Base-by-base conservation (phyloP, 2,888 invertebrate species). In the Ormyrus nitidulus region DNA sequence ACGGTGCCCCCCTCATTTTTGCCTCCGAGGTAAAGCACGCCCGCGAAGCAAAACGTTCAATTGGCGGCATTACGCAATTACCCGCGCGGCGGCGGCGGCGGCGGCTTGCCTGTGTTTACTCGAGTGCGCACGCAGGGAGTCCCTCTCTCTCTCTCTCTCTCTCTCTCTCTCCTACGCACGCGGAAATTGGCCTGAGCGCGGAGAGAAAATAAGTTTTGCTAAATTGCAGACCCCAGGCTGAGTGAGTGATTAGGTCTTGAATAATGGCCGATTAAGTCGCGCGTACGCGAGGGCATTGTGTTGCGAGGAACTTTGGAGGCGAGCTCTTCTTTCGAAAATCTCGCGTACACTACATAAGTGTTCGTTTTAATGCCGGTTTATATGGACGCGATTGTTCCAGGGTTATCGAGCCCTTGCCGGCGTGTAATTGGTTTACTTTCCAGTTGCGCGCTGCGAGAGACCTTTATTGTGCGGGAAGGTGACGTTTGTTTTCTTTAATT, bases 1-100 rank as follows among this genome's bases (percentile, higher is more conserved):
- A 34, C 34, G 2, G 34, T 34, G 0, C 34, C 34, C 34, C 4
- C 34, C 34, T 34, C 34, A 34, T 34, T 34, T 34, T 34, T 34
- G 34, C 34, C 34, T 2, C 34, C 34, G 46, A 61, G 6, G 3
- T 13, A 8, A 4, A 51, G 49, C 64, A 75, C 75, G 65, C 75
- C 44, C 70, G 61, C 70, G 9, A 49, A 46, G 77, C 59, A 62
- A 68, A 62, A 34, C 64, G 80, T 62, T 71, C 77, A 70, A 81
- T 81, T 70, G 74, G 64, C 48, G 70, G 74, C 58, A 77, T 81
- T 81, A 78, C 64, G 77, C 74, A 81, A 78, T 81, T 81, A 81
- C 66, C 64, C 13, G 46, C 13, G 13, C 13, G 13, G 13, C 19
- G n/a, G 13, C 0, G 48, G 53, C 61, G 19, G 19, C 34, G 34